Conservation (phyloP, 1,140 invertebrate genomes). For the Drosophila jambulina region DNA sequence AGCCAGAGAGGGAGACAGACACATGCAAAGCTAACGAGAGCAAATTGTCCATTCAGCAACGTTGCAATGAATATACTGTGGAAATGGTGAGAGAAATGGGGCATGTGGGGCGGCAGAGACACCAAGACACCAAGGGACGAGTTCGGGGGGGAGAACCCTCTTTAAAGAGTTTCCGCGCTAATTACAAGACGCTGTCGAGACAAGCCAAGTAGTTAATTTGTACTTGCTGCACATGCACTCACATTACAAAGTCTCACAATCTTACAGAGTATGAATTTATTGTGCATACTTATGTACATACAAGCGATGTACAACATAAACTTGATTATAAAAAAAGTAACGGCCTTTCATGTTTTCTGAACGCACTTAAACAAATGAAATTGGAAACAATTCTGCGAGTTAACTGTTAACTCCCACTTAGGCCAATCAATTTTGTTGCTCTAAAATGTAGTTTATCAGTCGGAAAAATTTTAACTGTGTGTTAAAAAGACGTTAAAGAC, state of each 20-base stretch:
- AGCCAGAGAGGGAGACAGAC: conserved; percentile 15
- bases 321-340: conserved; percentile 16
- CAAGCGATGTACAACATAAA: not conserved
- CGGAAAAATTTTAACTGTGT: not conserved
- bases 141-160: conserved; percentile 4
- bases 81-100: conserved; percentile 16
- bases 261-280: conserved; percentile 11
- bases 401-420: not conserved
- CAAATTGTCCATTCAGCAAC: conserved; percentile 71
- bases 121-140: not conserved
- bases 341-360: conserved; percentile 1
- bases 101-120: not conserved
- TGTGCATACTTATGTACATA: conserved; percentile 2
- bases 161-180: conserved; percentile 72
- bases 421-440: not conserved
- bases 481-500: not conserved
- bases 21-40: conserved; percentile 48
- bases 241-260: conserved; percentile 21
- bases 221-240: conserved; percentile 61
- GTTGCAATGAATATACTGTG: conserved; percentile 38
- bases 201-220: conserved; percentile 79
- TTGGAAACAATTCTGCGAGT: not conserved
- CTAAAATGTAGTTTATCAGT: not conserved
- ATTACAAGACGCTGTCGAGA: conserved; percentile 76
- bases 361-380: not conserved